Base-by-base conservation (phyloP, 2,888 invertebrate species). In the Brachyopa scutellaris region DNA sequence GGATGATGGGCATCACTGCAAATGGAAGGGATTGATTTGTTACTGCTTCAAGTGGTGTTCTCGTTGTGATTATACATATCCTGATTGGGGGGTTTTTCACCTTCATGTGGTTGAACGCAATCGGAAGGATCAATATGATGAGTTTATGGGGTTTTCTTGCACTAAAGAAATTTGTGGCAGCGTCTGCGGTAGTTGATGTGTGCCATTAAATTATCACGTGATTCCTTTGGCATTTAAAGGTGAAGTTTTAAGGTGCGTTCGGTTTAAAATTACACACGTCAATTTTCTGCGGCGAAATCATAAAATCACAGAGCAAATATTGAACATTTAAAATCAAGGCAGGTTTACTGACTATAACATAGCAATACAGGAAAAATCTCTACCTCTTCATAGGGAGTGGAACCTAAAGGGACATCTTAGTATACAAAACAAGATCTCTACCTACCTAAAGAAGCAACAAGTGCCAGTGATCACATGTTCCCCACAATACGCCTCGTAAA, bases 1-100 rank as follows among this genome's bases (percentile, higher is more conserved):
- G 70, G 69, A 82, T 82, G 80, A 53, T 61, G 57, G 73, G 64
- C 67, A 53, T 67, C 62, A 40, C 62, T 51, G 64, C 57, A 70
- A 82, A 76, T 82, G 76, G 69, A 70, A 70, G 64, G 76, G 76
- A 82, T 77, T 82, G 80, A 82, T 82, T 82, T 82, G 80, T 76
- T 82, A 70, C 45, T 38, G 69, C 59, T 82, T 82, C 64, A 76
- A 82, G 80, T 82, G 80, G 80, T 82, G 76, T 59, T 70, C 77
- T 47, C 15, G 77, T 51, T 64, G 64, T 64, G 69, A 70, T 70
- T 70, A 70, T 47, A 64, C n/a, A n/a, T n/a, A n/a, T 77, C 64
- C 49, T 26, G 31, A 47, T 66, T 61, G 19, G 21, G 51, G 61
- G 61, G n/a, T n/a, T n/a, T 42, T 59, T 64, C 80, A 51, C 80